Evolutionary conservation across 2,888 invertebrate genomes (phyloP), one percentile per base, ranked within the genome.

Genomic region (Oxyteleia sp.): DNA sequence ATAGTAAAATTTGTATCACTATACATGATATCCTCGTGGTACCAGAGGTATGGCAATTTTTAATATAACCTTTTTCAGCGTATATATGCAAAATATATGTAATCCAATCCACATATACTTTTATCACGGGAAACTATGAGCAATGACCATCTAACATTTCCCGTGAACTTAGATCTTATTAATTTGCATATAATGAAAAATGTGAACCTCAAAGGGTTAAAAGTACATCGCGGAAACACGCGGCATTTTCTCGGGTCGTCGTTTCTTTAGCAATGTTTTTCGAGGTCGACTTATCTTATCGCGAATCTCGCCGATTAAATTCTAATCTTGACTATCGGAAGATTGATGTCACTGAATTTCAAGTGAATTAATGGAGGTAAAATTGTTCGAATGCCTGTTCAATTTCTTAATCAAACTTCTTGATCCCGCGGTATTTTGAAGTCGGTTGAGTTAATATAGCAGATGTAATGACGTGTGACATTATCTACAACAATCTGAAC

Each of bases 401-500:
- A 61, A 79, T 79, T 71, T 57, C 55, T 79, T 41, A 55, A 63
- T 71, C 63, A 71, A 71, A 79, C 32, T 35, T 13, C 0, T 32
- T 23, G 20, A 47, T 57, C 10, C 38, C 20, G 35, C 26, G 51
- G 64, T 51, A 80, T 66, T 66, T 80, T 59, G 53, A 59, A 64
- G 59, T 49, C 47, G 53, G 16, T 13, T 41, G 13, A 18, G 47
- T 64, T 68, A 32, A 79, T 57, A 20, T 35, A 32, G 29, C 57
- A 43, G 32, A 63, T 23, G 47, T 71, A 61, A 80, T 64, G 71
- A 66, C 66, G 53, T 72, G 59, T 61, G 81, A 81, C 69, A 16
- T 75, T 81, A 75, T 81, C 75, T 45, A 8, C n/a, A 8, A 23
- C 23, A 8, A 69, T 81, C 57, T 75, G 64, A 82, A 75, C 71